Conservation (phyloP, 2,888 invertebrate genomes). For the Drosophila hamatofila region DNA sequence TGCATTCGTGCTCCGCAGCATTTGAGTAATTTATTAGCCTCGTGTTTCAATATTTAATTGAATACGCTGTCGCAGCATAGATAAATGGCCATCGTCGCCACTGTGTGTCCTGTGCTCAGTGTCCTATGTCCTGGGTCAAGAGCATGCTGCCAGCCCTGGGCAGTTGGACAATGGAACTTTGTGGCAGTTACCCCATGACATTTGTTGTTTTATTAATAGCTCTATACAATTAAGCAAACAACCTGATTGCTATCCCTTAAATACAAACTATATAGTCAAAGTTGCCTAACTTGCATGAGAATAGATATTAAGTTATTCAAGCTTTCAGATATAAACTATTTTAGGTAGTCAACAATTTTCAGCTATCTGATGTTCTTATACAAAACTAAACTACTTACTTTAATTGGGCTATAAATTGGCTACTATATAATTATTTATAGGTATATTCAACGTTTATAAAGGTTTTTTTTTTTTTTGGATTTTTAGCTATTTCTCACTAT, state of each 20-base stretch:
- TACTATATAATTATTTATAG: neutral
- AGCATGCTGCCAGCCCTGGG: conserved; percentile 18
- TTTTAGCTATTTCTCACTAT: too few relatives aligned
- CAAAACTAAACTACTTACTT: too few relatives aligned
- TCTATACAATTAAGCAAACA: conserved; percentile 31
- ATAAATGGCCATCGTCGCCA: conserved; percentile 62
- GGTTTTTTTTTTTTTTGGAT: too few relatives aligned
- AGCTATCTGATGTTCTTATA: too few relatives aligned
- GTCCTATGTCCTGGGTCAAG: conserved; percentile 21
- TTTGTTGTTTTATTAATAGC: conserved; percentile 66
- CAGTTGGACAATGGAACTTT: neutral
- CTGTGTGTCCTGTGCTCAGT: conserved; percentile 7
- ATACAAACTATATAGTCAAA: neutral
- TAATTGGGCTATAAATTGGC: neutral
- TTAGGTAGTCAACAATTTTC: too few relatives aligned
- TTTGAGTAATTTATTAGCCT: conserved; percentile 67
- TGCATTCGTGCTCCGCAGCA: conserved; percentile 16
- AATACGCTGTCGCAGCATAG: conserved; percentile 65
- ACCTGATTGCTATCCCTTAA: conserved; percentile 6
- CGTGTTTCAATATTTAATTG: conserved; percentile 74
- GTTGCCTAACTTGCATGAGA: neutral
- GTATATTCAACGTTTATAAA: too few relatives aligned
- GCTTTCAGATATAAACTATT: neutral
- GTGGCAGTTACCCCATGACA: conserved; percentile 17
- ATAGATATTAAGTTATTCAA: neutral